These are phyloP conservation scores for Torymus tubicola DNA, from an alignment of 2,888 invertebrate genomes.

Conservation along the genomic window DNA sequence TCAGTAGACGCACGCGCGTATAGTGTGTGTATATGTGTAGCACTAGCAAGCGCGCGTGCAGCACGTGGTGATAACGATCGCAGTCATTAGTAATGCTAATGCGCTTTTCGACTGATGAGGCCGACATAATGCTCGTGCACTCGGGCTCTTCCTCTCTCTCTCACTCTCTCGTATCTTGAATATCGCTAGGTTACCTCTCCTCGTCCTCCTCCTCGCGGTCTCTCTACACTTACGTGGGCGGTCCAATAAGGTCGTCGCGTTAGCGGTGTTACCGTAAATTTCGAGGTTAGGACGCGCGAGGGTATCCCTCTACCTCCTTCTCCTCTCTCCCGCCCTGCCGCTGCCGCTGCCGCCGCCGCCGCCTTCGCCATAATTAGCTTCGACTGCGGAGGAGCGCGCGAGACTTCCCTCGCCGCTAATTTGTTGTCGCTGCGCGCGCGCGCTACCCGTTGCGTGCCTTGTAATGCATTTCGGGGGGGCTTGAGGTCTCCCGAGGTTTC, in stretches of 20 bases:
- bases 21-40: not conserved
- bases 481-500: slow-evolving; percentile 42
- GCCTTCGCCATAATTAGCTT: not conserved
- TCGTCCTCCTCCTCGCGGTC: not conserved
- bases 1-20: not conserved
- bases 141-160: slow-evolving; percentile 17
- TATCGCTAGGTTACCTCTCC: not conserved
- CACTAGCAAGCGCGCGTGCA: slow-evolving; percentile 56
- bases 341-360: too few species aligned
- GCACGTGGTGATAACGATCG: slow-evolving; percentile 73
- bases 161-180: slow-evolving; percentile 34
- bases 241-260: slow-evolving; percentile 38
- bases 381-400: too few species aligned
- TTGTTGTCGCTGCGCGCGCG: slow-evolving; percentile 40
- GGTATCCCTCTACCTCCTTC: slow-evolving; percentile 12
- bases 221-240: slow-evolving; percentile 19
- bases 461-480: slow-evolving; percentile 26
- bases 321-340: not conserved
- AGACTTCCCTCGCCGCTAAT: slow-evolving; percentile 26
- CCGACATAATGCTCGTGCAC: slow-evolving; percentile 52
- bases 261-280: slow-evolving; percentile 50
- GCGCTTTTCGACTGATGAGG: slow-evolving; percentile 74
- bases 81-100: slow-evolving; percentile 75
- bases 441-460: not conserved
- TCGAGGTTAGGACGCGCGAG: slow-evolving; percentile 25